Percentiles rank a stretch among this genome's conserved stretches.
Conservation (phyloP, 2,888 invertebrate species). For the Cephalotes varians region DNA sequence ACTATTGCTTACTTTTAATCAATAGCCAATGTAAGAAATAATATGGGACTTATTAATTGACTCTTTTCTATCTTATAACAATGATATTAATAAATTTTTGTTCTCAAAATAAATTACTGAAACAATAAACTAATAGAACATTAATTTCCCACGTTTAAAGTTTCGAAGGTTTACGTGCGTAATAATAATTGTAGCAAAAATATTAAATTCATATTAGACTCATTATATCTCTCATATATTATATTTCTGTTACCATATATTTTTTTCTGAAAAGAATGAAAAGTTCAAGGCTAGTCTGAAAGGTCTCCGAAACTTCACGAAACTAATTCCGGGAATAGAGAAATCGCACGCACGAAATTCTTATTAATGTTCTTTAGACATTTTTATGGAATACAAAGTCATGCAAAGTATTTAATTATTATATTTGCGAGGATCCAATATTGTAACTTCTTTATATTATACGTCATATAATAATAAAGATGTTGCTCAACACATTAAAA, state of each 20-base stretch:
- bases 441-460: background rate
- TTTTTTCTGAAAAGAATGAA: conserved; percentile 45
- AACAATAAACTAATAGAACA: background rate
- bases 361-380: background rate
- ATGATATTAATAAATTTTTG: background rate
- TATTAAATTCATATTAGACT: conserved; percentile 36
- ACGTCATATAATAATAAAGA: background rate
- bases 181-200: conserved; percentile 54
- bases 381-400: background rate
- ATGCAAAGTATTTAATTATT: background rate
- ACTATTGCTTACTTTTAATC: background rate
- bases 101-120: background rate
- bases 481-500: background rate
- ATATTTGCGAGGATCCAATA: background rate
- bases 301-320: conserved; percentile 34
- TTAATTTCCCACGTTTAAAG: conserved; percentile 47
- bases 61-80: background rate
- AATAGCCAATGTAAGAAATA: background rate
- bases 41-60: background rate
- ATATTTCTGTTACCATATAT: conserved; percentile 26
- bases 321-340: conserved; percentile 54
- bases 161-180: background rate
- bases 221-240: too few relatives aligned
- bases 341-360: conserved; percentile 24
- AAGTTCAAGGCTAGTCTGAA: conserved; percentile 31